These are phyloP conservation scores for Phyllotreta striolata DNA, from an alignment of 2,888 invertebrate genomes.

Conservation along the genomic window DNA sequence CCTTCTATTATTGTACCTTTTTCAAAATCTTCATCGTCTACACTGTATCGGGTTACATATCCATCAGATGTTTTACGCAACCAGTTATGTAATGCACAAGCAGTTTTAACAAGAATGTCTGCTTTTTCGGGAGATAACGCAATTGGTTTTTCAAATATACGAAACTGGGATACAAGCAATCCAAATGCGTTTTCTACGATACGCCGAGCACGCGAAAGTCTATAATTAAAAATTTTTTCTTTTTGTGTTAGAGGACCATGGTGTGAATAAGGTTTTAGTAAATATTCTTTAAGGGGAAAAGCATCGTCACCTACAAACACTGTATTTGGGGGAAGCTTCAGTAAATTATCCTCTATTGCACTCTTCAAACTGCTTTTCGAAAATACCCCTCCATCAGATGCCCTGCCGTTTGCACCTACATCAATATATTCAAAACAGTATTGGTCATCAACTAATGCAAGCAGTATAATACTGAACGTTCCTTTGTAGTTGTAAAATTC, in stretches of 20 bases:
- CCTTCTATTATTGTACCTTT: conserved; percentile 26
- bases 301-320: conserved; percentile 27
- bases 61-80: background rate
- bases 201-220: conserved; percentile 13
- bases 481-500: conserved; percentile 52
- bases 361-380: conserved; percentile 28
- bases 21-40: conserved; percentile 19
- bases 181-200: conserved; percentile 23
- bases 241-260: conserved; percentile 8
- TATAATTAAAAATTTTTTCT: conserved; percentile 24
- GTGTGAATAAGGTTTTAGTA: conserved; percentile 40
- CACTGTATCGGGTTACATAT: background rate
- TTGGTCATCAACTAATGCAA: conserved; percentile 55
- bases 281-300: conserved; percentile 32
- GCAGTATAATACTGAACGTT: conserved; percentile 41
- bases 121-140: conserved; percentile 8
- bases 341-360: conserved; percentile 12
- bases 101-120: conserved; percentile 9
- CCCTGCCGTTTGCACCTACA: conserved; percentile 50
- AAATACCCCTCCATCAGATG: conserved; percentile 52
- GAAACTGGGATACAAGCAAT: conserved; percentile 33
- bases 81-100: conserved; percentile 13
- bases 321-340: conserved; percentile 23
- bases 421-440: conserved; percentile 53
- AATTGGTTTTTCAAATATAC: conserved; percentile 21